These are phyloP conservation scores for Thyatira batis DNA, from an alignment of 2,888 invertebrate species.

Conservation along the genomic window DNA sequence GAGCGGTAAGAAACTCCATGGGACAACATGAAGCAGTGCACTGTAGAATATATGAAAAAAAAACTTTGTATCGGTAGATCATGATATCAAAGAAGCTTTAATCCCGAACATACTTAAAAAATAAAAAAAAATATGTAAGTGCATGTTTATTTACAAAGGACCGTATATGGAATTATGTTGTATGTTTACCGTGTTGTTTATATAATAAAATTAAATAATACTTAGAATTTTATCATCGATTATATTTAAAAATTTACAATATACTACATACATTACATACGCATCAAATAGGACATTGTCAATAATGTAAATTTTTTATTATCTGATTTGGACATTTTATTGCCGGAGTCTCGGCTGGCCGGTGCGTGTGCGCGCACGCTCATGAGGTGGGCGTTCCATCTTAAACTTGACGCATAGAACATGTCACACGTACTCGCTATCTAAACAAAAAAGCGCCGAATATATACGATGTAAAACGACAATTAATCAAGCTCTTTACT, in stretches of 20 bases:
- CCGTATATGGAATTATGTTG: too few species aligned
- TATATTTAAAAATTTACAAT: slow-evolving; percentile 10
- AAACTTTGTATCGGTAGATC: too few species aligned
- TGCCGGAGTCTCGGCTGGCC: slow-evolving; percentile 41
- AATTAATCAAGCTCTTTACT: slow-evolving; percentile 64
- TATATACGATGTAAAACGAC: slow-evolving; percentile 34
- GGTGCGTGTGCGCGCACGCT: slow-evolving; percentile 26
- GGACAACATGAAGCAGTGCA: slow-evolving; percentile 2
- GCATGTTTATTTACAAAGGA: too few species aligned
- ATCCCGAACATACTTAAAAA: too few species aligned
- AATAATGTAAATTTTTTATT: slow-evolving; percentile 66
- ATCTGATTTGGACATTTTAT: slow-evolving; percentile 66
- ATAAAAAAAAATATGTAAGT: too few species aligned
- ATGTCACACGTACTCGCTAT: slow-evolving; percentile 28
- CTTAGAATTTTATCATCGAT: too few species aligned
- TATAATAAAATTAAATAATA: too few species aligned
- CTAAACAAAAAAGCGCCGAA: slow-evolving; percentile 27
- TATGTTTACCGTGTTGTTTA: not conserved
- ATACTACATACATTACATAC: slow-evolving; percentile 33
- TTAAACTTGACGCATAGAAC: slow-evolving; percentile 35
- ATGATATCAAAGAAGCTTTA: too few species aligned
- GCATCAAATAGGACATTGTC: slow-evolving; percentile 46
- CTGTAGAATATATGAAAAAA: not conserved
- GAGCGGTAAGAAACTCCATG: slow-evolving; percentile 16
- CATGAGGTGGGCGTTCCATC: slow-evolving; percentile 50